Evolutionary conservation across 2,888 invertebrate species (phyloP).

Genomic region (Melanotus villosus): DNA sequence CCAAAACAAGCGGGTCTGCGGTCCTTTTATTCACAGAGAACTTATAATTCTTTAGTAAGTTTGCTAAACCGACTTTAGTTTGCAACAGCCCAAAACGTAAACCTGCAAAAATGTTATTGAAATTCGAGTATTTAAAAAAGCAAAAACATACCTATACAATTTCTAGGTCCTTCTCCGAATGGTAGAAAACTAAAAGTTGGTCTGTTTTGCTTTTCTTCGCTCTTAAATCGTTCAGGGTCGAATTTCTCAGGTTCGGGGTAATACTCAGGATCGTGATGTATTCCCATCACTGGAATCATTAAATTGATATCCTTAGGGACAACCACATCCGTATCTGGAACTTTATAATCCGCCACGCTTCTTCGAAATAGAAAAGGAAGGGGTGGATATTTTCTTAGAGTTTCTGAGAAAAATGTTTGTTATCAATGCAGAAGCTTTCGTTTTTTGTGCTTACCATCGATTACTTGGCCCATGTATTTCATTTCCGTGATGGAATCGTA

Average conservation of each 20-base stretch:
- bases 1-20: neutral
- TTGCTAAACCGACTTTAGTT: slow-evolving; percentile 33
- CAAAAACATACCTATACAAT: slow-evolving; percentile 60
- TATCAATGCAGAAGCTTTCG: slow-evolving; percentile 41
- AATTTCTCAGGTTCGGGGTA: slow-evolving; percentile 74
- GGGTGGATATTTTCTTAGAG: slow-evolving; percentile 62
- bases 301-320: slow-evolving; percentile 59
- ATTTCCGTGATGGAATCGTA: slow-evolving; percentile 65
- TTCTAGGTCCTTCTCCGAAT: slow-evolving; percentile 71
- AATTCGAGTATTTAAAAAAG: neutral
- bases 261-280: slow-evolving; percentile 57
- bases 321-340: slow-evolving; percentile 58
- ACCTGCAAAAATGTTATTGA: neutral
- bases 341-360: slow-evolving; percentile 52
- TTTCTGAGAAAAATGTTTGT: slow-evolving; percentile 56
- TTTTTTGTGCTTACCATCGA: slow-evolving; percentile 58
- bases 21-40: slow-evolving; percentile 42
- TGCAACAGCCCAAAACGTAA: neutral
- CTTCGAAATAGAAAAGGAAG: slow-evolving; percentile 49
- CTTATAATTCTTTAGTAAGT: slow-evolving; percentile 40
- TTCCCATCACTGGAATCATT: slow-evolving; percentile 54
- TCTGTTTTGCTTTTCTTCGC: slow-evolving; percentile 70
- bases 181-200: slow-evolving; percentile 72
- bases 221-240: slow-evolving; percentile 74
- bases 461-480: no score